Conservation (phyloP, 2,888 invertebrate genomes). For the Ornithoptera priamus region DNA sequence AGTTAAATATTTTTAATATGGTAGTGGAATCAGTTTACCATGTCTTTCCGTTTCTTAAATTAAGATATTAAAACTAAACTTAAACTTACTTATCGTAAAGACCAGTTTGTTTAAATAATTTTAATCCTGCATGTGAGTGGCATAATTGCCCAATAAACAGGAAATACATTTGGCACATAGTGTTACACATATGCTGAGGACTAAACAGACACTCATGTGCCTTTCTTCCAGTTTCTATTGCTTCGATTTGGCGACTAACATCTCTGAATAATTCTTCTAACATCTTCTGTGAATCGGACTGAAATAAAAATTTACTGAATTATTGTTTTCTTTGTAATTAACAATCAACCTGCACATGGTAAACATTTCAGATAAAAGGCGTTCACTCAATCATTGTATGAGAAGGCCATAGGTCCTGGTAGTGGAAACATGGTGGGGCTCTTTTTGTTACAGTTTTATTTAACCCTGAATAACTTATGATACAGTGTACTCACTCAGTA, state of each 20-base stretch:
- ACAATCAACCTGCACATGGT: background rate
- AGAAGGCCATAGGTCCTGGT: no score
- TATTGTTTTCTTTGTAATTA: background rate
- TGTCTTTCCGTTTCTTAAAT: no score
- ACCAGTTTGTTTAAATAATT: conserved; percentile 85
- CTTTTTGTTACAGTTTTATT: no score
- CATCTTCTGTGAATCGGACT: conserved; percentile 85
- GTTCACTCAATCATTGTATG: no score
- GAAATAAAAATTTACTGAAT: conserved; percentile 23
- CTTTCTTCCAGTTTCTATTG: conserved; percentile 85
- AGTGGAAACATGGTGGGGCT: no score
- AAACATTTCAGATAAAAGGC: no score
- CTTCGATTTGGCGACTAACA: conserved; percentile 86
- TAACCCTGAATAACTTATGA: no score
- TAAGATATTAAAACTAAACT: background rate
- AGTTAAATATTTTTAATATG: no score
- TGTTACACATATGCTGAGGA: conserved; percentile 92
- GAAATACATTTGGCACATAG: conserved; percentile 97
- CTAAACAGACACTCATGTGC: conserved; percentile 94
- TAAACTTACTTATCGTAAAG: conserved; percentile 85
- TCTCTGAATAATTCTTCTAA: conserved; percentile 90
- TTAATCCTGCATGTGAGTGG: conserved; percentile 84
- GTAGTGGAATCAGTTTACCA: no score
- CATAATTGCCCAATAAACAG: conserved; percentile 94
- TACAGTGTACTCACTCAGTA: no score